phyloP scores from a whole-genome alignment of 2,888 invertebrate species.

The Nephrotoma flavescens region DNA sequence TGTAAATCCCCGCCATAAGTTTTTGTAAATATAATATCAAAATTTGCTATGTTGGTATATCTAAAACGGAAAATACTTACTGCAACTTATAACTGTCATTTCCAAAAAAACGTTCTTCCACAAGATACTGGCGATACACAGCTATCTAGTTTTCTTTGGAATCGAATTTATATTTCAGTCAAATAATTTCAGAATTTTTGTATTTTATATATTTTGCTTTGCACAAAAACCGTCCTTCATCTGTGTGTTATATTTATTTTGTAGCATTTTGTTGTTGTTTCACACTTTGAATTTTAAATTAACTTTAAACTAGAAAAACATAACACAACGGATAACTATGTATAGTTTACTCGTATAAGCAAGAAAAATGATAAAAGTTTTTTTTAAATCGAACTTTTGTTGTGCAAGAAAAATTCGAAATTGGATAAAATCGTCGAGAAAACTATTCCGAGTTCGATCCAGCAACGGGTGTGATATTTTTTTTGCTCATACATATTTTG shows the following conservation, averaged over 20 bases:
- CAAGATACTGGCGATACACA: neutral
- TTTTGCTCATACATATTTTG: neutral
- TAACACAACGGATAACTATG: neutral
- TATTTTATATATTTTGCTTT: neutral
- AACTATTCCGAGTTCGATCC: neutral
- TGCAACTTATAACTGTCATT: neutral
- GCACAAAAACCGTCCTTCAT: neutral
- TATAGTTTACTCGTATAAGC: too few relatives aligned
- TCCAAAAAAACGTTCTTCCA: neutral
- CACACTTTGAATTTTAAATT: neutral
- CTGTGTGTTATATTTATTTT: neutral
- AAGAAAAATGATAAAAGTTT: neutral
- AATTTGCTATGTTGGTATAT: too few relatives aligned
- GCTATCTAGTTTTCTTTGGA: neutral
- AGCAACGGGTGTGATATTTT: neutral
- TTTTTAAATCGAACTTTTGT: neutral
- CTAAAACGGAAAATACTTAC: neutral
- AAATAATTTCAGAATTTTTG: neutral
- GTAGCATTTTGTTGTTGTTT: neutral
- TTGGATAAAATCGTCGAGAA: neutral
- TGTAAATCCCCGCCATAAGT: too few relatives aligned
- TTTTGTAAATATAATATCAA: too few relatives aligned
- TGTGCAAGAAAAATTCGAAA: neutral
- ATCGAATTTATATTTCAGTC: neutral
- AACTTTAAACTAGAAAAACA: neutral